Conservation (phyloP, 2,888 invertebrate species). For the Oscheius sp. region DNA sequence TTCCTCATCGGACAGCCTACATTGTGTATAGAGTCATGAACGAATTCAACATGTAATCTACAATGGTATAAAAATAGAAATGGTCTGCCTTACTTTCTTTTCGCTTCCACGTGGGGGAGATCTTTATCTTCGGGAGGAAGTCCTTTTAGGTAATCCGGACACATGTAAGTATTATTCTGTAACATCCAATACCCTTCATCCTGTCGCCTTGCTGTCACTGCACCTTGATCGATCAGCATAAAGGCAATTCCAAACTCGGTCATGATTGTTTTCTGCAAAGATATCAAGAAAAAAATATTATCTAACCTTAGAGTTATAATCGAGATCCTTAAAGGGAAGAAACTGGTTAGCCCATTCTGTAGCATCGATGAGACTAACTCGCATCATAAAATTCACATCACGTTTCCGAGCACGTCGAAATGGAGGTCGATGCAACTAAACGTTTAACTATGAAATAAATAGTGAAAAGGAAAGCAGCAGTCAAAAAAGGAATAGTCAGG, state of each 20-base stretch:
- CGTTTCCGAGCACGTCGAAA: constrained; percentile 50
- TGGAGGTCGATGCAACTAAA: constrained; percentile 13
- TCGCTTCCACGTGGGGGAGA: constrained; percentile 37
- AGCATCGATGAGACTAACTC: constrained; percentile 45
- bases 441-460: neutral
- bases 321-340: constrained; percentile 35
- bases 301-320: constrained; percentile 24
- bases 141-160: constrained; percentile 46
- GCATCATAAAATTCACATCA: constrained; percentile 55
- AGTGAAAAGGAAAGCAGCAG: neutral
- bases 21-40: constrained; percentile 37
- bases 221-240: constrained; percentile 57
- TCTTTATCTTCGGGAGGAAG: constrained; percentile 40
- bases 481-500: neutral
- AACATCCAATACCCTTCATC: constrained; percentile 46
- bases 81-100: constrained; percentile 41
- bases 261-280: constrained; percentile 44
- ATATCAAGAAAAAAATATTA: neutral
- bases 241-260: constrained; percentile 53
- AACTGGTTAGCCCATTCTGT: constrained; percentile 55
- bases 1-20: constrained; percentile 45
- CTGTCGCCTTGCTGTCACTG: constrained; percentile 35
- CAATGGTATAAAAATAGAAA: neutral
- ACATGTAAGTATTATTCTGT: constrained; percentile 52
- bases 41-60: constrained; percentile 49